A percentile compares a stretch with the other conserved stretches of the same genome.
phyloP scores from a whole-genome alignment of 1,140 invertebrate species.

The Drosophila rhopaloa region DNA sequence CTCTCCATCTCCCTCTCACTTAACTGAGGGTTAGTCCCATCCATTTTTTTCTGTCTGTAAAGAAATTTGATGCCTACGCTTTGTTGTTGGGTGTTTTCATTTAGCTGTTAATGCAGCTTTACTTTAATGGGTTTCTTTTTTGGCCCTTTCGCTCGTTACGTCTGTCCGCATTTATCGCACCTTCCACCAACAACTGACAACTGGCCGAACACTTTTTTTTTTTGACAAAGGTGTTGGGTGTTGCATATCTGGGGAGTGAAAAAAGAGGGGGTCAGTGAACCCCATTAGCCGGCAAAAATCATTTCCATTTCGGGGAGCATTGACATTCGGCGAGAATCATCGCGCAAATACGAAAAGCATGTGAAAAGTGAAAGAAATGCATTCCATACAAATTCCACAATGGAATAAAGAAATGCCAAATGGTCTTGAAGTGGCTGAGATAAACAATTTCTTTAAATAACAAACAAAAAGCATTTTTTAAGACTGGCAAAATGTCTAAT shows the following conservation, averaged over 20 bases:
- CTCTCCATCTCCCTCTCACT: neutral
- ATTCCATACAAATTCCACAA: conserved; percentile 13
- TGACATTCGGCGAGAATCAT: conserved; percentile 30
- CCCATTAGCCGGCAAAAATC: conserved; percentile 32
- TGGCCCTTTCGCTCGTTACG: conserved; percentile 55
- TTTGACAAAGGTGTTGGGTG: conserved; percentile 69
- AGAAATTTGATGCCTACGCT: conserved; percentile 69
- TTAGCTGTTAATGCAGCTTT: conserved; percentile 77
- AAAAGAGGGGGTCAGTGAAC: conserved; percentile 32
- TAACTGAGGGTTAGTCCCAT: conserved; percentile 9
- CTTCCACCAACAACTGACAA: conserved; percentile 48
- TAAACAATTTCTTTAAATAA: neutral
- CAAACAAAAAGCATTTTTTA: neutral
- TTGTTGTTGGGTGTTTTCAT: conserved; percentile 64
- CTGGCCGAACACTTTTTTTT: conserved; percentile 44
- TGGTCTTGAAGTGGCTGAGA: neutral
- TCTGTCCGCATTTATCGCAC: conserved; percentile 63
- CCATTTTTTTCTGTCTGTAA: conserved; percentile 40
- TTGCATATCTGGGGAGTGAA: conserved; percentile 29
- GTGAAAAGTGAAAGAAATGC: conserved; percentile 35
- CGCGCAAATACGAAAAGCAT: conserved; percentile 15
- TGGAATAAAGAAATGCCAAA: conserved; percentile 1
- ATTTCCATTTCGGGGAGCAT: conserved; percentile 53
- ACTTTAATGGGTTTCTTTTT: conserved; percentile 75
- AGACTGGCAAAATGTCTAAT: too few relatives aligned